Base-by-base conservation (phyloP, 2,113 vertebrate species). In the Serinus canaria region DNA sequence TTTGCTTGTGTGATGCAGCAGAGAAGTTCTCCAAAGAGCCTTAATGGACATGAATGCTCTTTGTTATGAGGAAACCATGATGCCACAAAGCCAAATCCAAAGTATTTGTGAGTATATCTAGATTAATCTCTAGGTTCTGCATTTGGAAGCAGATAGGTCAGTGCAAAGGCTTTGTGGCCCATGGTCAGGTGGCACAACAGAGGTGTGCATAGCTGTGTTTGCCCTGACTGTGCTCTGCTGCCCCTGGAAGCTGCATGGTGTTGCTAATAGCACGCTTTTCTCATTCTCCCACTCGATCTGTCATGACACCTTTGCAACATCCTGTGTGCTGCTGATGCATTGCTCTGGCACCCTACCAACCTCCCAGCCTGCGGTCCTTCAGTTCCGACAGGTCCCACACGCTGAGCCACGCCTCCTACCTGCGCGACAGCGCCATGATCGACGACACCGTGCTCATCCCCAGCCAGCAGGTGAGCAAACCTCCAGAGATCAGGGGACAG, bases 311-410 rank as follows among this genome's bases (percentile, higher is more conserved):
- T 95, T 97, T 94, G 68, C 97, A 97, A 95, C 94, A 95, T 94
- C 90, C 49, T 92, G 86, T 80, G 97, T 84, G 84, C 97, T 94
- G 97, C 96, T 92, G 98, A 78, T 96, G 50, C 58, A 69, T 97
- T 97, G 96, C 95, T 97, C 81, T 96, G 97, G 87, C 97, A 97
- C 92, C 96, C 94, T 91, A 96, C 97, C 97, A 97, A 98, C 97
- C 97, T 94, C 82, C 95, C 98, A 98, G 98, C 98, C 98, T 98
- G 88, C 98, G 98, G 62, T 98, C 97, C 97, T 98, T 98, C 98
- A 99, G 99, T 98, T 99, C 98, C 62, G 99, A 99, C 98, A 98
- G 99, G 98, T 99, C 99, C 55, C 99, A 99, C 98, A 99, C 98
- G 0, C 96, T 99, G 96, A 99, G 98, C 97, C 99, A 99, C 77